Conservation (phyloP, 1,140 invertebrate genomes). For the Sweltsa coloradensis region DNA sequence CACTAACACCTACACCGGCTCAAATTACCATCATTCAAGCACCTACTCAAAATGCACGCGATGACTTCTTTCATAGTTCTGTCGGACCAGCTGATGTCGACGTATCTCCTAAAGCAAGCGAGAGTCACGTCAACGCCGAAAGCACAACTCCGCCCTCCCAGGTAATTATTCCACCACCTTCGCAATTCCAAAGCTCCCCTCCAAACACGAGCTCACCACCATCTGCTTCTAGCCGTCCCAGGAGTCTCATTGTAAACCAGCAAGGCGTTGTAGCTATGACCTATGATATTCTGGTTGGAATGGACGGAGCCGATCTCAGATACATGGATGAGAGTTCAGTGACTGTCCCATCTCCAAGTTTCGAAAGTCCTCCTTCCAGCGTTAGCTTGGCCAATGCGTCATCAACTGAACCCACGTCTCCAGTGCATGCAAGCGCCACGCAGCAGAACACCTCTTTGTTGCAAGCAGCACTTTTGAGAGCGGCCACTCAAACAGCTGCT, state of each 20-base stretch:
- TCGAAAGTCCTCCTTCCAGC: slow-evolving; percentile 57
- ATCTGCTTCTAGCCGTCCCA: slow-evolving; percentile 33
- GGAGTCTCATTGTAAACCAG: slow-evolving; percentile 36
- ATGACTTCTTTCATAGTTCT: too few relatives aligned
- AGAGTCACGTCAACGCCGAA: background rate
- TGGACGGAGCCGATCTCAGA: slow-evolving; percentile 67
- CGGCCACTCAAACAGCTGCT: slow-evolving; percentile 38
- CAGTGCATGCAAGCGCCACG: slow-evolving; percentile 20
- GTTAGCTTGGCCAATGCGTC: slow-evolving; percentile 28
- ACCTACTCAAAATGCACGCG: too few relatives aligned
- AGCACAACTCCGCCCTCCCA: slow-evolving; percentile 16
- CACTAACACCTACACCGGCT: background rate
- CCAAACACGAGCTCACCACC: slow-evolving; percentile 36
- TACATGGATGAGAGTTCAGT: slow-evolving; percentile 87
- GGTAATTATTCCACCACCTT: slow-evolving; percentile 57
- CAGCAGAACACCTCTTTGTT: slow-evolving; percentile 41
- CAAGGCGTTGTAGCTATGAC: slow-evolving; percentile 38
- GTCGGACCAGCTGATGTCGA: too few relatives aligned
- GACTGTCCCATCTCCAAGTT: slow-evolving; percentile 55
- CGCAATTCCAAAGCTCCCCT: slow-evolving; percentile 54
- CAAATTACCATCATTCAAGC: slow-evolving; percentile 8
- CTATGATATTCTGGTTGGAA: slow-evolving; percentile 60
- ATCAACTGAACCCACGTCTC: slow-evolving; percentile 32
- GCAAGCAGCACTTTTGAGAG: slow-evolving; percentile 53
- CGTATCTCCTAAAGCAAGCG: background rate